Evolutionary conservation across 2,113 vertebrate genomes (phyloP), one percentile per base, ranked within the genome.

Genomic region (Cynoglossus semilaevis): DNA sequence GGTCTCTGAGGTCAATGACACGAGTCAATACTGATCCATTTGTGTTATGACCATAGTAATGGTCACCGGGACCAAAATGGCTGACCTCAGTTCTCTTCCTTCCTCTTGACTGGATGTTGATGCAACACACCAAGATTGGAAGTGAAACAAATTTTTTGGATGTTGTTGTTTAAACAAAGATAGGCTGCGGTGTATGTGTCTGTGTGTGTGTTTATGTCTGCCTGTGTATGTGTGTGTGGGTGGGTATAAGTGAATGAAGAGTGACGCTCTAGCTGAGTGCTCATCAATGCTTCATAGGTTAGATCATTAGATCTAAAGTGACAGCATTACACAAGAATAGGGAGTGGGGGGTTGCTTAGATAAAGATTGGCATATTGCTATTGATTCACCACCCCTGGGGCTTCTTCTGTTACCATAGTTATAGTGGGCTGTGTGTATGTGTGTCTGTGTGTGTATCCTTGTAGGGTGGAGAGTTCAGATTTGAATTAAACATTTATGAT

Each of bases 231-330:
- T 54, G 34, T 35, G 60, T 29, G 49, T 11, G 59, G 13, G 40
- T 35, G 38, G 49, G 62, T 47, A 64, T 43, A 66, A 67, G 43
- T 76, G 74, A 78, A 84, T 85, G 80, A 83, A 80, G 85, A 87
- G 81, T 84, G 78, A 84, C 79, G 60, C 77, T 65, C 67, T 77
- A 60, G 81, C 64, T 46, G 69, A 82, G 72, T 79, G 72, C 74
- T 86, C 81, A 85, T 85, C 85, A 87, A 81, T 83, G 86, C 83
- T 84, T 88, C 81, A 86, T 88, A 84, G 84, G 82, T 88, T 88
- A 82, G 85, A 86, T 87, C 80, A 88, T 88, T 88, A 87, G 80
- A 86, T 87, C 84, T 87, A 82, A 87, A 88, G 87, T 87, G 84
- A 89, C 85, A 86, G 83, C 70, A 48, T 78, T 85, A 83, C 83